Percentiles rank a stretch among this genome's conserved stretches.
phyloP scores from a whole-genome alignment of 2,113 vertebrate genomes.

The Zootoca vivipara region DNA sequence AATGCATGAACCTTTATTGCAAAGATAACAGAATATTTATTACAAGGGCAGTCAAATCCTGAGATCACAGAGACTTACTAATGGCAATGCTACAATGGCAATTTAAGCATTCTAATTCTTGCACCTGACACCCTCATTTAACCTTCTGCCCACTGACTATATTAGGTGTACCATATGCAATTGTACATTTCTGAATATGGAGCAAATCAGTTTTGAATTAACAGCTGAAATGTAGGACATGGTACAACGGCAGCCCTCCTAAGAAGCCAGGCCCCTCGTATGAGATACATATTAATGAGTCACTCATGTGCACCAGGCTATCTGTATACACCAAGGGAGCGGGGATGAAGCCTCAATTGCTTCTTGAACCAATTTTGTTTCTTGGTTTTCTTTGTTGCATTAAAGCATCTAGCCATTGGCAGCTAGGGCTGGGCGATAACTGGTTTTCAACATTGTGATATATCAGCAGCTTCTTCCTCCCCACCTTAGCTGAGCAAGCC shows the following conservation, averaged over 20 bases:
- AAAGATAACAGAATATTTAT: slow-evolving; percentile 12
- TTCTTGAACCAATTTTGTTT: background rate
- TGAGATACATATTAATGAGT: slow-evolving; percentile 4
- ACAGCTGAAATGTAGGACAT: slow-evolving; percentile 16
- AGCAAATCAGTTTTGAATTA: slow-evolving; percentile 36
- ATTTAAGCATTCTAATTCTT: slow-evolving; percentile 33
- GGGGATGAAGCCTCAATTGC: background rate
- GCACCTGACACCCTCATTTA: slow-evolving; percentile 27
- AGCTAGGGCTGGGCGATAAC: background rate
- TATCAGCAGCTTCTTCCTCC: no score
- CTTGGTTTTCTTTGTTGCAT: background rate
- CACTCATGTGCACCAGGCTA: background rate
- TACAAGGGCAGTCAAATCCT: slow-evolving; percentile 23
- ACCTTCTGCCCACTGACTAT: slow-evolving; percentile 1
- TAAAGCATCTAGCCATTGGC: background rate
- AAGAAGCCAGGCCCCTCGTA: slow-evolving; percentile 25
- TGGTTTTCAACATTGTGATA: no score
- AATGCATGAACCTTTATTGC: background rate
- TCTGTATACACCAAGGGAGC: background rate
- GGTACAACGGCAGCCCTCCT: background rate
- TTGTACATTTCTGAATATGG: slow-evolving; percentile 33
- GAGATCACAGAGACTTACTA: slow-evolving; percentile 10
- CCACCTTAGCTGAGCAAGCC: no score
- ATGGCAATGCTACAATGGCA: background rate
- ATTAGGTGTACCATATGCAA: background rate